Base-by-base conservation (phyloP, 2,888 invertebrate genomes). In the Drosophila rellima region DNA sequence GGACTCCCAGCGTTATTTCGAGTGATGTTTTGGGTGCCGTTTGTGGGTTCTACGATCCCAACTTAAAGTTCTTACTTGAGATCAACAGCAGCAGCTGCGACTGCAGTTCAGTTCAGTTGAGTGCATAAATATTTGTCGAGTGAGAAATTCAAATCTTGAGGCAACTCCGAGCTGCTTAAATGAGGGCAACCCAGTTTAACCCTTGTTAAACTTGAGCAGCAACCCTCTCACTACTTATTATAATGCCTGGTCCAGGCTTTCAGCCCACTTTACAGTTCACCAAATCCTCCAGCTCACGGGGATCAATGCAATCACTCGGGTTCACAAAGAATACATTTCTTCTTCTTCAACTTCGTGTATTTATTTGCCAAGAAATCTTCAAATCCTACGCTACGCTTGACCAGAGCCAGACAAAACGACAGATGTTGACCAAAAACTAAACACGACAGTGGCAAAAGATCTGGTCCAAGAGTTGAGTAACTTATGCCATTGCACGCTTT, bases 401-500 rank as follows among this genome's bases (percentile, higher is more conserved):
- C 78, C 77, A 76, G 57, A 15, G 40, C 8, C 20, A 54, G 10
- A 42, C 3, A n/a, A 29, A 61, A 47, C 15, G 73, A 50, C 78
- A 76, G 76, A 60, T 78, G 75, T 48, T 42, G 50, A 48, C 48
- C 37, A 59, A 29, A 11, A 45, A 45, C 35, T 51, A 39, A 57
- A 51, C 45, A 51, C 45, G 23, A 42, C 42, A 15, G 29, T 26
- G 44, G 7, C n/a, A 17, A 18, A 40, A 40, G 48, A 42, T 26
- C 26, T 75, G 50, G 37, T 57, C 40, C 60, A 42, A 33, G 26
- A 10, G 15, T 47, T 59, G 37, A 11, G 52, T 55, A 31, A 73
- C 73, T 80, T 73, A 71, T 79, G 89, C 84, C 68, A 73, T 82
- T 83, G 79, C 85, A 83, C 82, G 82, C 82, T 83, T 87, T 81